These are phyloP conservation scores for Siniperca undulata DNA, from an alignment of 2,797 vertebrate genomes.

Conservation along the genomic window DNA sequence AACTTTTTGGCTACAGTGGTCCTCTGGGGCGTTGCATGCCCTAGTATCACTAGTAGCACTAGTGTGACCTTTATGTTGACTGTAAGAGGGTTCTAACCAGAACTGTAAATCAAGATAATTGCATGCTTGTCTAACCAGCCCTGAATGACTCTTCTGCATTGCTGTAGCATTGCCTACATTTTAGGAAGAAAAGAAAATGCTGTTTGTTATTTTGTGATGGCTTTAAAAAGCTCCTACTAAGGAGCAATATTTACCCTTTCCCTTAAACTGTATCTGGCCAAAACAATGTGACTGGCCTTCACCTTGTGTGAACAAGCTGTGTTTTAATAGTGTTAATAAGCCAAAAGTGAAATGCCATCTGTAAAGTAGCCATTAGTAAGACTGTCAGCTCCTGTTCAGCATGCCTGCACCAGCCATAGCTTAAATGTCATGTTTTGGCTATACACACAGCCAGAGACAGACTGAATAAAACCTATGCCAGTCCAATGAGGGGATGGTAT, in stretches of 20 bases:
- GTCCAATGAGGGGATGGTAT: conserved; percentile 73
- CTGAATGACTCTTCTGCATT: conserved; percentile 9
- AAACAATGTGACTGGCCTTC: conserved; percentile 65
- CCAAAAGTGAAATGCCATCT: conserved; percentile 81
- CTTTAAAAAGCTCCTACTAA: conserved; percentile 32
- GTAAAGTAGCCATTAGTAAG: conserved; percentile 82
- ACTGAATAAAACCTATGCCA: conserved; percentile 67
- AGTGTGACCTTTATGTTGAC: conserved; percentile 62
- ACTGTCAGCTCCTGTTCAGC: conserved; percentile 67
- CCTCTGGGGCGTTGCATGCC: conserved; percentile 42
- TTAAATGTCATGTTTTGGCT: conserved; percentile 82
- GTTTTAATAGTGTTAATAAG: conserved; percentile 79
- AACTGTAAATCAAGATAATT: conserved; percentile 39
- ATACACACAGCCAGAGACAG: conserved; percentile 43
- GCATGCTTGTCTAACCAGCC: conserved; percentile 8
- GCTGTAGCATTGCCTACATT: conserved; percentile 9
- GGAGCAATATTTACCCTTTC: conserved; percentile 35
- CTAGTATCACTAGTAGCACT: conserved; percentile 31
- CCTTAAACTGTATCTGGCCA: conserved; percentile 44
- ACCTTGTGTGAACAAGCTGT: conserved; percentile 72
- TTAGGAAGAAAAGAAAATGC: conserved; percentile 11
- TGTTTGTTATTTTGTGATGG: conserved; percentile 19
- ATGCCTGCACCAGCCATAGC: conserved; percentile 56
- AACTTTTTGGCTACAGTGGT: conserved; percentile 35
- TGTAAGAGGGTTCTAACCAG: conserved; percentile 41